Percentiles rank a stretch among this genome's conserved stretches.
phyloP scores from a whole-genome alignment of 2,113 vertebrate species.

The Ciconia maguari region DNA sequence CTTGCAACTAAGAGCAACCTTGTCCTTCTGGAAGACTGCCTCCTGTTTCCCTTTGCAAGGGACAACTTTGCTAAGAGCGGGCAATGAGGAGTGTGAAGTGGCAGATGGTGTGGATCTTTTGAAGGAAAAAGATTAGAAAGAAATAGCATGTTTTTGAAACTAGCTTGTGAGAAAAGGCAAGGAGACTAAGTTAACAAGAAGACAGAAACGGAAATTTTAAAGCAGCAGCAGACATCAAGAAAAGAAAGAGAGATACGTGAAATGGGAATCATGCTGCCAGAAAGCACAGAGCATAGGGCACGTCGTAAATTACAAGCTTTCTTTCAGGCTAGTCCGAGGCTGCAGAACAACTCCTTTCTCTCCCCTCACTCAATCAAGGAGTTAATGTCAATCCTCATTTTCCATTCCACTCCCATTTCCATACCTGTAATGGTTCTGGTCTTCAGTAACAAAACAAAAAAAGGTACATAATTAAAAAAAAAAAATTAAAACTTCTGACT shows the following conservation, averaged over 20 bases:
- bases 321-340: background rate
- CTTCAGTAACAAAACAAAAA: background rate
- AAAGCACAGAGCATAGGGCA: background rate
- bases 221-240: background rate
- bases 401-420: background rate
- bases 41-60: background rate
- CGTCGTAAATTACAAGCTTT: background rate
- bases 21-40: background rate
- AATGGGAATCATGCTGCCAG: background rate
- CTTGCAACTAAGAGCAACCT: background rate
- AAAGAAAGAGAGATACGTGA: accelerated
- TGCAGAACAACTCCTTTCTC: background rate
- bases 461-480: background rate
- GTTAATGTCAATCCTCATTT: background rate
- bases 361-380: background rate
- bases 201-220: background rate
- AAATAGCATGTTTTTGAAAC: background rate
- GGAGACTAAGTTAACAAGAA: background rate
- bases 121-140: background rate
- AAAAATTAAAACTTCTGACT: background rate
- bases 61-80: background rate
- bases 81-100: background rate
- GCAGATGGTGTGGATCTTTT: background rate
- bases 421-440: background rate
- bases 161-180: background rate